Base-by-base conservation (phyloP, 2,888 invertebrate species). In the Melieria picta region DNA sequence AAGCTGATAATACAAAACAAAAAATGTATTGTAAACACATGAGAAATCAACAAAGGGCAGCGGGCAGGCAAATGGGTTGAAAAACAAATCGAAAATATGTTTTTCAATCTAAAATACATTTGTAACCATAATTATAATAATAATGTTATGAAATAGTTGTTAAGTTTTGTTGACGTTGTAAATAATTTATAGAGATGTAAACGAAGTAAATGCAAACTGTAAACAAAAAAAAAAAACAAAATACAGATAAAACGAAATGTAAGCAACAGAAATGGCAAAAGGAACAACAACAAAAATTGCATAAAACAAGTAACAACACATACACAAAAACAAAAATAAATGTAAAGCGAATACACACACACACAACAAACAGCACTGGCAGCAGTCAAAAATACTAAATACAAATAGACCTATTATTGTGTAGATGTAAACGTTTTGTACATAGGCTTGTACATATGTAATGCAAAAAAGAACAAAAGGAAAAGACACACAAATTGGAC, bases 151-250 rank as follows among this genome's bases (percentile, higher is more conserved):
- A 79, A 79, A 80, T 82, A 83, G 83, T 83, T 78, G 79, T 66
- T 83, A 84, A 84, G 82, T 77, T 71, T 80, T 82, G 79, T 82
- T 82, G 79, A 81, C 82, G 79, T 79, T 84, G 83, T 83, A 83
- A 80, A 83, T 83, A 84, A 78, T 80, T 81, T 80, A 75, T 77
- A 77, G 71, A 70, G 68, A 73, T 61, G 50, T 55, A 13, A 67
- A 16, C 16, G 16, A 16, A 16, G 16, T 16, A 16, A 16, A 16
- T 16, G 16, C 16, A 16, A 16, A 16, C 16, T 16, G 16, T 16
- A 16, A 16, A 16, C 16, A 16, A 58, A 43, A 45, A 57, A 45
- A 57, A 60, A n/a, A 58, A 52, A 13, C 61, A 67, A 52, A 52
- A 68, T 61, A 69, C 10, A 68, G 55, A 73, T 46, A 50, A 63